phyloP scores from a whole-genome alignment of 2,888 invertebrate species.

The Stramonita haemastoma region DNA sequence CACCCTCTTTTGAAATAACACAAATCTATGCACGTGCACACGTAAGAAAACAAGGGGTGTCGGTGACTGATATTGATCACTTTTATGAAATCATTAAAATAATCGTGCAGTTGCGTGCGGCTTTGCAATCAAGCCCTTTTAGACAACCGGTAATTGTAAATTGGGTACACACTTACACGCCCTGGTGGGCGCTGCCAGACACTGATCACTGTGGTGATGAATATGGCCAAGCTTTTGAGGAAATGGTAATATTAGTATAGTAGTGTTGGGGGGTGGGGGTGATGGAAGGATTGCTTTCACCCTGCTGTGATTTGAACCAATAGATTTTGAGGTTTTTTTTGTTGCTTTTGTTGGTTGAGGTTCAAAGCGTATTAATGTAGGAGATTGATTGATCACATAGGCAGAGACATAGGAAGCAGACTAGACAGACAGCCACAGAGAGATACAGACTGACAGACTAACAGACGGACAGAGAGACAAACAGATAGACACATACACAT shows the following conservation, averaged over 20 bases:
- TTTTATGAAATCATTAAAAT: conserved; percentile 30
- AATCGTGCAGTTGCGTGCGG: background rate
- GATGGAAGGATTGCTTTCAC: too few relatives aligned
- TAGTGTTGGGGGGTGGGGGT: background rate
- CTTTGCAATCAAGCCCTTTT: background rate
- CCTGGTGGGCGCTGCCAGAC: background rate
- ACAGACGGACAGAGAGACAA: too few relatives aligned
- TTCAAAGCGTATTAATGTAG: background rate
- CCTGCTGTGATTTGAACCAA: too few relatives aligned
- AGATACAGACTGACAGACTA: background rate
- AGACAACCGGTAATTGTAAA: conserved; percentile 11
- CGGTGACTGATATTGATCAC: conserved; percentile 15
- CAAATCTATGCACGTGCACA: conserved; percentile 17
- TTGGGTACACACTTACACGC: background rate
- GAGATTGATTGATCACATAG: too few relatives aligned
- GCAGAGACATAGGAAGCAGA: too few relatives aligned
- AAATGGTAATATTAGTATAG: too few relatives aligned
- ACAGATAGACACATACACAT: too few relatives aligned
- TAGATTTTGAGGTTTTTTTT: background rate
- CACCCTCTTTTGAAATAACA: background rate
- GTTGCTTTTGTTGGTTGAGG: background rate
- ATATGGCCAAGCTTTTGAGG: too few relatives aligned
- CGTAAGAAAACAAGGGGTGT: background rate
- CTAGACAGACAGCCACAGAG: background rate
- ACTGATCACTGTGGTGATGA: background rate